Evolutionary conservation across 2,113 vertebrate species (phyloP).

Genomic region (Perccottus glenii): DNA sequence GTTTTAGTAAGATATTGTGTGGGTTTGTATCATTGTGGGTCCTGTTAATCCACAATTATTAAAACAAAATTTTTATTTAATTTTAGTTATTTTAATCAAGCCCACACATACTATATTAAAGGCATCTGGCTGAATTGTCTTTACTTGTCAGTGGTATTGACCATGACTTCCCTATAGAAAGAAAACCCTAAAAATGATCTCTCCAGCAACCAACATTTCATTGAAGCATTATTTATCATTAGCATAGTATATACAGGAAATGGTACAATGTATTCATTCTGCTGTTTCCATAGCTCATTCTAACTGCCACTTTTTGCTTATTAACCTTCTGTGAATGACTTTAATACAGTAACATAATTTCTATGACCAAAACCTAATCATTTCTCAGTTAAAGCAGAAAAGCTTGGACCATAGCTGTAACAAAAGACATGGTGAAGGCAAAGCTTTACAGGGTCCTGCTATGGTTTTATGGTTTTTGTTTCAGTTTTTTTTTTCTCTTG

Average conservation of each 20-base stretch:
- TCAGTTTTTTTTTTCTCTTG: neutral
- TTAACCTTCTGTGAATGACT: slow-evolving; percentile 41
- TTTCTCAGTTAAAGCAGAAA: slow-evolving; percentile 29
- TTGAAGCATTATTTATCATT: slow-evolving; percentile 19
- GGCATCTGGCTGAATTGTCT: neutral
- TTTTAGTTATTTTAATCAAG: neutral
- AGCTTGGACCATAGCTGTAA: slow-evolving; percentile 13
- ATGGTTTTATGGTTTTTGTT: neutral
- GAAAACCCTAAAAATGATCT: neutral
- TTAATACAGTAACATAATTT: slow-evolving; percentile 35
- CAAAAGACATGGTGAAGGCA: neutral
- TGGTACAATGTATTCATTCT: slow-evolving; percentile 33
- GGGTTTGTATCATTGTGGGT: slow-evolving; percentile 24
- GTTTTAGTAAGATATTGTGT: slow-evolving; percentile 8
- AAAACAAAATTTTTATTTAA: too few relatives aligned
- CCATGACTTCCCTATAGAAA: neutral
- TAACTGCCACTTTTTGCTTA: slow-evolving; percentile 44
- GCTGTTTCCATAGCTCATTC: slow-evolving; percentile 45
- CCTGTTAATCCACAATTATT: neutral
- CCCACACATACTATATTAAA: neutral
- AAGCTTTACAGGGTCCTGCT: neutral
- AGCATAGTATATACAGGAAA: slow-evolving; percentile 8
- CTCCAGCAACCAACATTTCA: neutral
- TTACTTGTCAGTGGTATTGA: too few relatives aligned
- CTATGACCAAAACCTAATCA: too few relatives aligned